Evolutionary conservation across 1,140 invertebrate genomes (phyloP).

Genomic region (Sminthurinus signatus): DNA sequence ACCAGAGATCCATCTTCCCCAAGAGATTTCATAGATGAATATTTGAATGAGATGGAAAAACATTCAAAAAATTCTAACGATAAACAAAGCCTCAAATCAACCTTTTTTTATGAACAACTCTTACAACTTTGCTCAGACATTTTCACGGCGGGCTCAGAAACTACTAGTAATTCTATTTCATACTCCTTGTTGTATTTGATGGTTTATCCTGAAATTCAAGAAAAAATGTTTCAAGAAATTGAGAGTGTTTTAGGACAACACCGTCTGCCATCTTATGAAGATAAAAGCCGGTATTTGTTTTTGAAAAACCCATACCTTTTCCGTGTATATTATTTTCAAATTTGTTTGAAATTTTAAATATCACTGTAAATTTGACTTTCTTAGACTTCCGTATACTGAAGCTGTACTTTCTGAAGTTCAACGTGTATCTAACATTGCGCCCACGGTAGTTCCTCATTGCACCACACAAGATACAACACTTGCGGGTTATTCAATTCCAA

Average conservation of each 20-base stretch:
- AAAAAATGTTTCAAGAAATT: conserved; percentile 49
- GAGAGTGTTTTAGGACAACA: conserved; percentile 47
- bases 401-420: conserved; percentile 50
- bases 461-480: conserved; percentile 52
- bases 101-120: conserved; percentile 54
- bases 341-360: not conserved
- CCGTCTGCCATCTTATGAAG: conserved; percentile 45
- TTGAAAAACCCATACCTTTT: too few relatives aligned
- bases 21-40: conserved; percentile 69
- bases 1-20: conserved; percentile 49
- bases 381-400: conserved; percentile 50
- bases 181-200: conserved; percentile 50
- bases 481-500: conserved; percentile 57
- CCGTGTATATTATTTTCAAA: too few relatives aligned
- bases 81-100: conserved; percentile 45
- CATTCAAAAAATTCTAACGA: conserved; percentile 45
- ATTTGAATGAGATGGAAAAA: conserved; percentile 62
- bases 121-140: conserved; percentile 37
- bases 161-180: conserved; percentile 49
- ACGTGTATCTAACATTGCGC: conserved; percentile 29
- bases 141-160: conserved; percentile 49
- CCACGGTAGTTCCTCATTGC: conserved; percentile 52
- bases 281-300: conserved; percentile 43
- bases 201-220: conserved; percentile 49
- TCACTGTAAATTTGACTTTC: not conserved